Evolutionary conservation across 2,888 invertebrate species (phyloP).

Genomic region (Oscheius sp.): DNA sequence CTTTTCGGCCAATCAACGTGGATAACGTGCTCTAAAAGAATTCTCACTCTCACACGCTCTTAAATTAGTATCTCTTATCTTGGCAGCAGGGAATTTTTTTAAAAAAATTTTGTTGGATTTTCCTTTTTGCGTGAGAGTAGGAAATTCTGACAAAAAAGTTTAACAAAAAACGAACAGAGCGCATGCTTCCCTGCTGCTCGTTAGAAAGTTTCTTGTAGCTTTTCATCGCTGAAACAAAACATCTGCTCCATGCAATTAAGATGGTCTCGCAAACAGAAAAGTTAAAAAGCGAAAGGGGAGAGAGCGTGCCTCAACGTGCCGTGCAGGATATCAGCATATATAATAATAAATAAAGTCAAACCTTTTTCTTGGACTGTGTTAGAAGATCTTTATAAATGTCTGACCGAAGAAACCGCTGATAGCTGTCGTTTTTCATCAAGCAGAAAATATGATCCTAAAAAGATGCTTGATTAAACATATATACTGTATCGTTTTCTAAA

Average conservation of each 20-base stretch:
- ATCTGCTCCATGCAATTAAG: slow-evolving; percentile 7
- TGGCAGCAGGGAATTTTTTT: neutral
- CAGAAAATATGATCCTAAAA: slow-evolving; percentile 94
- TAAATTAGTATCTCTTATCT: too few species aligned
- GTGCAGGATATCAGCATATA: slow-evolving; percentile 17
- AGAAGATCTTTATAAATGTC: slow-evolving; percentile 82
- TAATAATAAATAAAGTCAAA: too few species aligned
- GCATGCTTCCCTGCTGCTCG: slow-evolving; percentile 1
- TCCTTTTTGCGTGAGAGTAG: neutral
- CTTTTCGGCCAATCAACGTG: slow-evolving; percentile 29
- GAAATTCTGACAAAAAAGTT: neutral
- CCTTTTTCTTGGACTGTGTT: slow-evolving; percentile 58
- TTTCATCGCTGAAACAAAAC: slow-evolving; percentile 1
- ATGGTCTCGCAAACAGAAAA: slow-evolving; percentile 10
- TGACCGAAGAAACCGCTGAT: slow-evolving; percentile 93
- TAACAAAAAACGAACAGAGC: neutral
- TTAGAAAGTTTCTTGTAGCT: neutral
- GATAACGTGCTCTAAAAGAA: slow-evolving; percentile 32
- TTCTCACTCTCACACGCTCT: slow-evolving; percentile 23
- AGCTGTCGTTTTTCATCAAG: slow-evolving; percentile 98
- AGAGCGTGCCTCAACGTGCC: slow-evolving; percentile 19
- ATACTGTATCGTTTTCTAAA: too few species aligned
- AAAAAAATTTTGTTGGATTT: neutral
- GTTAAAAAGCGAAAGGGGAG: slow-evolving; percentile 12
- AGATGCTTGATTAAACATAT: slow-evolving; percentile 10